Evolutionary conservation across 1,140 invertebrate species (phyloP).

Genomic region (Eumeta japonica): DNA sequence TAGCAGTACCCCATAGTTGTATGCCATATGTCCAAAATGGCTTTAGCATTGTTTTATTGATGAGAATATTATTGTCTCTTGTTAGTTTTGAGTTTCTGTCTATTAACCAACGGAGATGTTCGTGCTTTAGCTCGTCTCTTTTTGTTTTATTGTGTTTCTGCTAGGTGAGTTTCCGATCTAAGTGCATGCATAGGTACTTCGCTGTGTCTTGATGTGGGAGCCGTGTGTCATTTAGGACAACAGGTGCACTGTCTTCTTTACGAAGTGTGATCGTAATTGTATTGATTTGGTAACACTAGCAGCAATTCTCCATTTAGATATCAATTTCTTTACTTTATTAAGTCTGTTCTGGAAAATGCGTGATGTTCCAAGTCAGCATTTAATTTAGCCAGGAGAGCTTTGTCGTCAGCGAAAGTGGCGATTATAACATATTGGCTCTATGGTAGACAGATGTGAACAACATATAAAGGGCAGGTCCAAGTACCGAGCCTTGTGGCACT

Average conservation of each 20-base stretch:
- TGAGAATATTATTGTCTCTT: constrained; percentile 21
- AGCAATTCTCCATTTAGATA: constrained; percentile 5
- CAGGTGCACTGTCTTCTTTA: no score
- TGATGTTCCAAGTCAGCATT: constrained; percentile 4
- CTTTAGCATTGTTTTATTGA: constrained; percentile 24
- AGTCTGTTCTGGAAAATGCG: no score
- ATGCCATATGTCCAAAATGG: constrained; percentile 30
- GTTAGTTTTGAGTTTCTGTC: constrained; percentile 15
- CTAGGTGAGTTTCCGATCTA: constrained; percentile 19
- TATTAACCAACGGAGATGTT: constrained; percentile 17
- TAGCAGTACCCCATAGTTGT: constrained; percentile 24
- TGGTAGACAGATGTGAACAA: constrained; percentile 5
- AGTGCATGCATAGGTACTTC: constrained; percentile 21
- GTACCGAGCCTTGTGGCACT: no score
- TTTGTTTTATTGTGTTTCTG: constrained; percentile 14
- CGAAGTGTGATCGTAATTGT: constrained; percentile 3
- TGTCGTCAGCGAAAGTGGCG: constrained; percentile 6
- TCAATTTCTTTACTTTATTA: no score
- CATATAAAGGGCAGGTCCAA: no score
- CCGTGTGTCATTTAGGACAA: not conserved
- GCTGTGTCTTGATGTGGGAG: constrained; percentile 2
- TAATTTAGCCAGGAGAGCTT: no score
- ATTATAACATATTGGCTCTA: not conserved
- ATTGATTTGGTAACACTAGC: no score
- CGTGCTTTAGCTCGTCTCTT: constrained; percentile 4